These are phyloP conservation scores for Cybosia mesomella DNA, from an alignment of 2,888 invertebrate genomes.

Conservation along the genomic window DNA sequence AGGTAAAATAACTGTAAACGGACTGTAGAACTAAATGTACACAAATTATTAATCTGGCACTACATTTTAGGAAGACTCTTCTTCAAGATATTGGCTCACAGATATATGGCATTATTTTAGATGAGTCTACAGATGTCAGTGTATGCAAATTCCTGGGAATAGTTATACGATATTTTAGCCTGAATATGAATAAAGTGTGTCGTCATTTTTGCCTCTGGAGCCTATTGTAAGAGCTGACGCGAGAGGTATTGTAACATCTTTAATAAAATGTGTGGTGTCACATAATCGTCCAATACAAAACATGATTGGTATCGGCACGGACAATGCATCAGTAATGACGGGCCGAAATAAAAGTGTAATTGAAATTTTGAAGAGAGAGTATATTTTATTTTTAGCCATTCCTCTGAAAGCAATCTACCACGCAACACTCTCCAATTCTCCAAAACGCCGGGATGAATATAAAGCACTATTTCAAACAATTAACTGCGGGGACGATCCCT, in stretches of 20 bases:
- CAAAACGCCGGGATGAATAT: too few relatives aligned
- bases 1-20: too few relatives aligned
- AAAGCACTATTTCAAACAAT: too few relatives aligned
- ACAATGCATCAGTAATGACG: conserved; percentile 62
- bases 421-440: too few relatives aligned
- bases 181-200: too few relatives aligned
- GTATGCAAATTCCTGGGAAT: conserved; percentile 30
- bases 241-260: conserved; percentile 30
- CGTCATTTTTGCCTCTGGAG: conserved; percentile 30
- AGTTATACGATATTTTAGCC: too few relatives aligned
- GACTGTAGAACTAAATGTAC: conserved; percentile 37
- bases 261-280: conserved; percentile 33
- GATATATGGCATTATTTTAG: conserved; percentile 25
- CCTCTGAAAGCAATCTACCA: too few relatives aligned
- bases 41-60: conserved; percentile 29
- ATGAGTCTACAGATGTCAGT: conserved; percentile 34
- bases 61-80: conserved; percentile 27
- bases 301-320: conserved; percentile 55
- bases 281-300: conserved; percentile 35
- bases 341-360: conserved; percentile 54
- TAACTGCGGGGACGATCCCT: too few relatives aligned
- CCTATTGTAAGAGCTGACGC: conserved; percentile 40
- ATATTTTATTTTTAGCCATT: too few relatives aligned
- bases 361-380: conserved; percentile 44
- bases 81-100: conserved; percentile 26